A percentile compares a stretch with the other conserved stretches of the same genome.
Conservation (phyloP, 1,140 invertebrate species). For the Lycorma delicatula region DNA sequence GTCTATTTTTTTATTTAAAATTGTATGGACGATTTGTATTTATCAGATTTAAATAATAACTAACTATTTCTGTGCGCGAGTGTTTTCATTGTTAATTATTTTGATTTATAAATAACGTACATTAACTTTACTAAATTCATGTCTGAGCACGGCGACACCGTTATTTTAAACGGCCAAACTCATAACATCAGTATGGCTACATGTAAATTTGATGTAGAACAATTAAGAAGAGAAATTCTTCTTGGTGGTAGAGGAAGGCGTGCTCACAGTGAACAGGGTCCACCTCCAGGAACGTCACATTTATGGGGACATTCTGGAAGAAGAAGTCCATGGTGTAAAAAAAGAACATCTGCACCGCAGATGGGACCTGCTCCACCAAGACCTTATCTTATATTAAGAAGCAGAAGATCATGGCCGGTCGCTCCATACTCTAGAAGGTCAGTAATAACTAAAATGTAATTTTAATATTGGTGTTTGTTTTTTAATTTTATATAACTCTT, state of each 20-base stretch:
- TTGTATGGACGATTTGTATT: too few species aligned
- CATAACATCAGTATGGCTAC: slow-evolving; percentile 7
- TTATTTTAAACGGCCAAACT: too few species aligned
- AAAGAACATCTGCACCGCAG: slow-evolving; percentile 31
- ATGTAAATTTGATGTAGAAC: slow-evolving; percentile 27
- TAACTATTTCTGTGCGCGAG: too few species aligned
- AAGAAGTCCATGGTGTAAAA: slow-evolving; percentile 28
- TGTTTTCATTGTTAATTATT: too few species aligned
- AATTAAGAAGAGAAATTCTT: slow-evolving; percentile 26
- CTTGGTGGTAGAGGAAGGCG: slow-evolving; percentile 26
- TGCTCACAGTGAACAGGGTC: slow-evolving; percentile 28
- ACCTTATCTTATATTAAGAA: slow-evolving; percentile 26
- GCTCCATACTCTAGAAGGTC: slow-evolving; percentile 29
- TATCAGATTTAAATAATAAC: too few species aligned
- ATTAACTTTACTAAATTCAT: too few species aligned
- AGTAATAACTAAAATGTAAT: neutral
- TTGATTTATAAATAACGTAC: too few species aligned
- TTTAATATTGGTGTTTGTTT: neutral
- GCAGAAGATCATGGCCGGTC: slow-evolving; percentile 33
- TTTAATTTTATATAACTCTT: too few species aligned
- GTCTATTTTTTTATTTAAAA: too few species aligned
- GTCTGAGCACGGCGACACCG: too few species aligned
- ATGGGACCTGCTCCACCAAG: slow-evolving; percentile 23
- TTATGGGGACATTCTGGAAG: slow-evolving; percentile 27
- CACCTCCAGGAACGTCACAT: slow-evolving; percentile 21